A percentile compares a stretch with the other conserved stretches of the same genome.
These are phyloP conservation scores for Psittacula echo DNA, from an alignment of 2,797 vertebrate species.

Conservation along the genomic window DNA sequence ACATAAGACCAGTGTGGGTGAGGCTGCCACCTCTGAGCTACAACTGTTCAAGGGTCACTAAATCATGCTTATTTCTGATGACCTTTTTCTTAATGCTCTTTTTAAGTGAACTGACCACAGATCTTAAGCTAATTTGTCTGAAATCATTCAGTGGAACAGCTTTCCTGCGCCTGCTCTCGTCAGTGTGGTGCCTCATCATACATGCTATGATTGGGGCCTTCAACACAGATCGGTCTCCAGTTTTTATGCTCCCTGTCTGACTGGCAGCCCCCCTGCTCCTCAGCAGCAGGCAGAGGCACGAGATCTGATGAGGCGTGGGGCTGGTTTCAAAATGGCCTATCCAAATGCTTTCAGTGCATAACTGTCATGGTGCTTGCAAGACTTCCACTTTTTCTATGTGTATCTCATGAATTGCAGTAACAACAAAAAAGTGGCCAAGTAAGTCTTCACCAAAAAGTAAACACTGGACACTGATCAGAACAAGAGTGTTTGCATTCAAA, in stretches of 20 bases:
- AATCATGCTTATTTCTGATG: background rate
- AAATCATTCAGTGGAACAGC: background rate
- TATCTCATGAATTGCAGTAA: background rate
- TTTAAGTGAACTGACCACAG: background rate
- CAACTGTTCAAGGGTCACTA: background rate
- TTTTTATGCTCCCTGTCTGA: background rate
- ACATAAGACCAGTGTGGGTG: background rate
- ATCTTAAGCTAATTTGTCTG: background rate
- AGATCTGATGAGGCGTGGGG: background rate
- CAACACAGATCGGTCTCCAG: background rate
- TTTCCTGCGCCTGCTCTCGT: background rate
- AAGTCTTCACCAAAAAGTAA: background rate
- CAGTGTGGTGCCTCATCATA: rapidly evolving
- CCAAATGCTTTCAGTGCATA: background rate
- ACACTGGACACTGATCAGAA: background rate
- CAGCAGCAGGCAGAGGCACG: background rate
- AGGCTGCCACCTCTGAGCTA: background rate
- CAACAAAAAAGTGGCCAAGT: background rate
- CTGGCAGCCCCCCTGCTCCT: background rate
- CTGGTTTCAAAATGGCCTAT: background rate
- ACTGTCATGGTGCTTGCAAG: background rate
- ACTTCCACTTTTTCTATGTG: background rate
- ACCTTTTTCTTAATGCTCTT: background rate
- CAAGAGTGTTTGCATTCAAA: background rate
- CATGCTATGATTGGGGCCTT: background rate